phyloP scores from a whole-genome alignment of 2,797 vertebrate genomes.

The Characodon lateralis region DNA sequence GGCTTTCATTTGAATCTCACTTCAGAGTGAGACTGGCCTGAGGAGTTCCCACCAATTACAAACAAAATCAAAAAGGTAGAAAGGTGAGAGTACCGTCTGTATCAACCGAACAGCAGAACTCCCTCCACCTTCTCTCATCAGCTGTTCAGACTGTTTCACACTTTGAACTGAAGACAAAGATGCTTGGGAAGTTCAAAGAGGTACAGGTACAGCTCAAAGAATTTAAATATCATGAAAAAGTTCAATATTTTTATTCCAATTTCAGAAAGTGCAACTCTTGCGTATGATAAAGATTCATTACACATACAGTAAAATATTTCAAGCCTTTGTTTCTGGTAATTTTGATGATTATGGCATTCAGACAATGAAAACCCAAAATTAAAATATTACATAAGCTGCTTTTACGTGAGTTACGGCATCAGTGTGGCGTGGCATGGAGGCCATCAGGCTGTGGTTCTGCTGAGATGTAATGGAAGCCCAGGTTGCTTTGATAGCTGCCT shows the following conservation, averaged over 20 bases:
- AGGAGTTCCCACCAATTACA: neutral
- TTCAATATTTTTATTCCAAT: neutral
- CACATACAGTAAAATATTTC: too few species aligned
- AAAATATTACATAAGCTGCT: too few species aligned
- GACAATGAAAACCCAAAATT: too few species aligned
- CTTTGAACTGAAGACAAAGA: neutral
- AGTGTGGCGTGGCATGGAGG: too few species aligned
- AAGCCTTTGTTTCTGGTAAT: too few species aligned
- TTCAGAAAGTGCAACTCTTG: neutral
- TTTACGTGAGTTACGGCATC: too few species aligned
- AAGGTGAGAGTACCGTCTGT: neutral
- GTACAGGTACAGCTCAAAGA: neutral
- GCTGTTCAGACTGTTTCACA: neutral
- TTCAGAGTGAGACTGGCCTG: neutral
- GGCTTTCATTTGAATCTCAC: neutral
- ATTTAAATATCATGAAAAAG: neutral
- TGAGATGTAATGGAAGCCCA: too few species aligned
- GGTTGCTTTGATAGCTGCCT: too few species aligned
- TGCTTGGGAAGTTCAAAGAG: neutral
- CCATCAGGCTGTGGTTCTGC: too few species aligned
- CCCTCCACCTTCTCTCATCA: neutral
- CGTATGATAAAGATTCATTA: neutral
- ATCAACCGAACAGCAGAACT: neutral
- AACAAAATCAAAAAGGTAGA: neutral
- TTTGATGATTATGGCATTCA: too few species aligned